phyloP scores from a whole-genome alignment of 2,888 invertebrate species.

The Diploptera punctata region DNA sequence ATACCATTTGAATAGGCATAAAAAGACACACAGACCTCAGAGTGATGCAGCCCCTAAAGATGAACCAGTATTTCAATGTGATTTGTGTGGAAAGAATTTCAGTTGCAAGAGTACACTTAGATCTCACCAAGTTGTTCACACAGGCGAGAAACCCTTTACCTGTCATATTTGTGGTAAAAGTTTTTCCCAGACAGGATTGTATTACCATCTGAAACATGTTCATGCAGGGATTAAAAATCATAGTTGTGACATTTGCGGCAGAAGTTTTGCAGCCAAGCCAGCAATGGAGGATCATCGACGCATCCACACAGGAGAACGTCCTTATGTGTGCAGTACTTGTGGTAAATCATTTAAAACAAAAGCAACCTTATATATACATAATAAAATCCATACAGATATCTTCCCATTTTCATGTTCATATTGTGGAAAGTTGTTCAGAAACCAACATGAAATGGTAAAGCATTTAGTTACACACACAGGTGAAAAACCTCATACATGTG shows the following conservation, averaged over 20 bases:
- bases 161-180: constrained; percentile 71
- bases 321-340: constrained; percentile 58
- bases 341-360: constrained; percentile 67
- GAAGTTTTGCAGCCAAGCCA: constrained; percentile 58
- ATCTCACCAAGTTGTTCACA: constrained; percentile 58
- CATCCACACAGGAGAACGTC: constrained; percentile 53
- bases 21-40: constrained; percentile 19
- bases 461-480: constrained; percentile 65
- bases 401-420: constrained; percentile 65
- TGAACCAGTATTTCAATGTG: constrained; percentile 21
- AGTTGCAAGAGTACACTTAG: constrained; percentile 20
- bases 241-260: constrained; percentile 58
- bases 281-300: constrained; percentile 56
- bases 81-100: constrained; percentile 33
- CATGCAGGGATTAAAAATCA: constrained; percentile 60
- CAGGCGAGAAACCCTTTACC: constrained; percentile 68
- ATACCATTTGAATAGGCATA: constrained; percentile 30
- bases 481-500: constrained; percentile 61
- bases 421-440: constrained; percentile 62
- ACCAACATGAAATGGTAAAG: constrained; percentile 60
- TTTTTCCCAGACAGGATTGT: constrained; percentile 67
- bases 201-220: constrained; percentile 59
- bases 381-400: constrained; percentile 62
- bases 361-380: constrained; percentile 68
- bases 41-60: constrained; percentile 19